Base-by-base conservation (phyloP, 2,797 vertebrate genomes). In the Cryptoblepharus egeriae region DNA sequence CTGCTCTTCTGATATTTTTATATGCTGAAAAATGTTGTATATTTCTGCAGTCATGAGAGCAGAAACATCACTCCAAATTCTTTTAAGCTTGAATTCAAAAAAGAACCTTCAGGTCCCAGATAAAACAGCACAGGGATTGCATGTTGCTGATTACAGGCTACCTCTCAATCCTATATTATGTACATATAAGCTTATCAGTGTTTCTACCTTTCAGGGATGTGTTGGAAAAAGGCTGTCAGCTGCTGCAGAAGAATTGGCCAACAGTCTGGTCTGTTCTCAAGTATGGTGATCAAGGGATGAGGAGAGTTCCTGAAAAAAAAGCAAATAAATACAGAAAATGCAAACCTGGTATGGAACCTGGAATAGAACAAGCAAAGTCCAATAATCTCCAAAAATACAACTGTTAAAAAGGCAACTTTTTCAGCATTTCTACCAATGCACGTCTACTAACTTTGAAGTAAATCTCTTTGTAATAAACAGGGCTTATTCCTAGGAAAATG, bases 211-310 rank as follows among this genome's bases (percentile, higher is more conserved):
- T 97, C 96, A 81, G 93, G 91, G 80, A 97, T 97, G 22, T 95
- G 96, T 85, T 92, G 95, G 88, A 98, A 95, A 91, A 97, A 96
- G 74, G 93, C 75, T 80, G 96, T 96, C 84, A 99, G 94, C 90
- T 98, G 97, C 90, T 97, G 96, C 74, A 98, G 91, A 76, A 99
- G 91, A 78, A 95, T 84, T 0, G 98, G 96, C 98, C 98, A 99
- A 92, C 97, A 97, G 87, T 98, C 97, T 63, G 90, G 95, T 82
- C 98, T 96, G 91, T 98, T 98, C 94, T 99, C 98, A 91, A 99
- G 94, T 28, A 97, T 95, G 18, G 92, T 97, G 93, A 99, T 97
- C 92, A 96, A 97, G 0, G 98, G 98, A 81, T 99, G 98, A 84
- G 97, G 97, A 90, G 57, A 94, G 79, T 87, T 96, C 95, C 98